Percentiles rank a stretch among this genome's conserved stretches.
Evolutionary conservation across 2,888 invertebrate species (phyloP).

Genomic region (Holacanthella duospinosa): DNA sequence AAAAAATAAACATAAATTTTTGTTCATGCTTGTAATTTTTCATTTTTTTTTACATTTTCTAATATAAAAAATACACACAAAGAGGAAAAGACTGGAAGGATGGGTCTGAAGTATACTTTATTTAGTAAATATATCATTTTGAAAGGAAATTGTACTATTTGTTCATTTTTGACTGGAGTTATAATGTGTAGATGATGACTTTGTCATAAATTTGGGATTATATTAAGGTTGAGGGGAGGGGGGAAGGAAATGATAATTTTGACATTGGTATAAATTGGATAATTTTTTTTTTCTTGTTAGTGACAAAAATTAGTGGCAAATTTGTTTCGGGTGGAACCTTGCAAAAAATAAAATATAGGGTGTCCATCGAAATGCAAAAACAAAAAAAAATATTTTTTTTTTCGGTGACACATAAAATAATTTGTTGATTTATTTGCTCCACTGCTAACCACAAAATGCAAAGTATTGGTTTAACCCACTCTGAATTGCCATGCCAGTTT

Average conservation of each 20-base stretch:
- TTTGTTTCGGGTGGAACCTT: too few relatives aligned
- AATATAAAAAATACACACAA: not conserved
- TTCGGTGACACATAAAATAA: not conserved
- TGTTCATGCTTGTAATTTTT: not conserved
- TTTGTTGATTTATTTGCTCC: too few relatives aligned
- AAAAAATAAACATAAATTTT: not conserved
- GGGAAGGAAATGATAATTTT: too few relatives aligned
- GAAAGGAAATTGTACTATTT: not conserved
- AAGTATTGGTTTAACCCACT: too few relatives aligned
- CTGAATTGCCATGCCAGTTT: not conserved
- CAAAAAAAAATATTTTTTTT: not conserved
- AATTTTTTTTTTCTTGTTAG: too few relatives aligned
- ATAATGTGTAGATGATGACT: not conserved
- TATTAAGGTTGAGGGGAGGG: too few relatives aligned
- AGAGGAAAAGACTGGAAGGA: slow-evolving; percentile 2
- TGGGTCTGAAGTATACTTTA: slow-evolving; percentile 2
- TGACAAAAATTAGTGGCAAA: too few relatives aligned
- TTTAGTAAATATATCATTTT: not conserved
- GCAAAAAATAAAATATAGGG: not conserved
- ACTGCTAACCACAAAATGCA: not conserved
- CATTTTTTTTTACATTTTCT: not conserved
- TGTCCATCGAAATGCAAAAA: not conserved
- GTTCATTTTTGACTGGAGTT: not conserved
- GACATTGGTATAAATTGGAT: too few relatives aligned
- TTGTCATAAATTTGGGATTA: not conserved